Evolutionary conservation across 2,797 vertebrate genomes (phyloP), one percentile per base, ranked within the genome.

Genomic region (Mus minutoides): DNA sequence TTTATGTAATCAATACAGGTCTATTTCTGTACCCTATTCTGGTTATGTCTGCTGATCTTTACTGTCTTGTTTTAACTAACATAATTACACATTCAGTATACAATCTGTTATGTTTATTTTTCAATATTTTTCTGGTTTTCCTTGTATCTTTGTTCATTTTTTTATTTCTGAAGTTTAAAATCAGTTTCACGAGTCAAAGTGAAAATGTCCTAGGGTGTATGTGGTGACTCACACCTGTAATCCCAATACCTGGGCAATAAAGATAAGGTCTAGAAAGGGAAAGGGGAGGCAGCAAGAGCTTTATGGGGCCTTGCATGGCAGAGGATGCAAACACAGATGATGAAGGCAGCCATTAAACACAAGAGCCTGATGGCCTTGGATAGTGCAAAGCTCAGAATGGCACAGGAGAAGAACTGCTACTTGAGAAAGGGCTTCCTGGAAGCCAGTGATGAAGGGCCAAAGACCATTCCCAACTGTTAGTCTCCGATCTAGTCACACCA

Each of bases 21-120:
- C 62, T 87, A 54, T 84, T 88, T 96, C 86, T 49, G 22, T 21
- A 90, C 73, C 37, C 29, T 71, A n/a, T 64, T 64, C 34, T 71
- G 37, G 73, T 58, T 24, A 46, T 43, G 14, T 92, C 58, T 80
- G 58, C 46, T 85, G 29, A 56, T 6, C 1, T 79, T 37, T n/a
- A 46, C 54, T 24, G 16, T 24, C 62, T 37, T 40, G 12, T 40
- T 91, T 88, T 67, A 92, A 84, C 83, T 56, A 58, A 56, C 13
- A 80, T 58, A 26, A 58, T 58, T 58, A 58, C 6, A 37, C 13
- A 58, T n/a, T 12, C 60, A 67, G 58, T 9, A 56, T 4, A 56
- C 34, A 94, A 71, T 88, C 14, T 11, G 0, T 71, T 88, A 69
- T 13, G 69, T 93, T 79, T 75, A 75, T 77, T 52, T 67, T 67